Evolutionary conservation across 2,797 vertebrate species (phyloP), one percentile per base, ranked within the genome.

Genomic region (Trematomus bernacchii): DNA sequence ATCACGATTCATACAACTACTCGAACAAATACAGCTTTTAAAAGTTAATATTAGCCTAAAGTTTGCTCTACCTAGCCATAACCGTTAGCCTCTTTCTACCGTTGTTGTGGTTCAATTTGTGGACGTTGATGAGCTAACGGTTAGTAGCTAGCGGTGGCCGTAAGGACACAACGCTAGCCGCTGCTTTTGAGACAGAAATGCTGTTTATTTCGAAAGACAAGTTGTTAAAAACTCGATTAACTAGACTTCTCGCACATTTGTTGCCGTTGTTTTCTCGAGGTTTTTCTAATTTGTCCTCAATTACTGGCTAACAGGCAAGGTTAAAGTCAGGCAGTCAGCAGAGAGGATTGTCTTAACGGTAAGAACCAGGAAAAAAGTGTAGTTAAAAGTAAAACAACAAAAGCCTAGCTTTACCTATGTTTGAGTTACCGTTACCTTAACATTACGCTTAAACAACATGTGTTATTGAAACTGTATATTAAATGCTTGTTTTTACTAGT

Each of bases 11-110:
- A 10, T 15, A 27, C 3, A 65, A 33, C 16, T 10, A 9, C 2
- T 3, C 1, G 10, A 1, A 9, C 6, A 5, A 2, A 30, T 10
- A 0, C 33, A 0, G 37, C 0, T n/a, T 51, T 62, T 12, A 0
- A 16, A 37, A 9, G 33, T 7, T 37, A 37, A 37, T 37, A 37
- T 37, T 9, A 37, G 46, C 16, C 15, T 2, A 7, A 8, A 7
- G 1, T 19, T 13, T 9, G 13, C 10, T 42, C 3, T 1, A 51
- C 16, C 37, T 44, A 6, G 10, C 10, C 0, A 1, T 19, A 11
- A 14, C 51, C 44, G 74, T 71, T 68, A 61, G 66, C 55, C 1
- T 46, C 11, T 1, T 1, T 52, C 6, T 44, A n/a, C 30, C 59
- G 53, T 11, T 37, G 0, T 0, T 50, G 1, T 3, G 3, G 30